Evolutionary conservation across 1,140 invertebrate species (phyloP).

Genomic region (Neodiprion virginianus): DNA sequence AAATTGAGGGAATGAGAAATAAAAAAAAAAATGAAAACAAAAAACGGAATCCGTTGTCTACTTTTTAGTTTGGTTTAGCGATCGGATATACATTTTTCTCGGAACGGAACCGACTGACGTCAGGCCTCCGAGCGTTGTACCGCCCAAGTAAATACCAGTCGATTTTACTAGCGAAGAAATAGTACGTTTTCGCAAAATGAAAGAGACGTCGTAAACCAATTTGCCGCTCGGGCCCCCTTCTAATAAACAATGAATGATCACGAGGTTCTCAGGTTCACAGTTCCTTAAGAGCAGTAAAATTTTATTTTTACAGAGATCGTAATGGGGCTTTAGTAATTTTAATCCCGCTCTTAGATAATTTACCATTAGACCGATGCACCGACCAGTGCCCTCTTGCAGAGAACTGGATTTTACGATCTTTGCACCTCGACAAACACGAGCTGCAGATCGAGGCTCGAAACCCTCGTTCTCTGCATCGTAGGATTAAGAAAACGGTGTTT

Average conservation of each 20-base stretch:
- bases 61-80: too few relatives aligned
- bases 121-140: background rate
- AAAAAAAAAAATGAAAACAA: background rate
- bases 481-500: background rate
- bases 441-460: background rate
- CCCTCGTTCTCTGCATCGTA: background rate
- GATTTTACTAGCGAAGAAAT: background rate
- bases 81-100: background rate
- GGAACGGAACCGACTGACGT: background rate
- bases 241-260: slow-evolving; percentile 4
- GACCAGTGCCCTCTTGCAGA: background rate
- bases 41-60: too few relatives aligned
- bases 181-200: background rate
- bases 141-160: background rate
- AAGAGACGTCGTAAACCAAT: background rate
- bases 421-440: background rate
- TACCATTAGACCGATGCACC: background rate
- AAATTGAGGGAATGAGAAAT: background rate
- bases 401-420: background rate
- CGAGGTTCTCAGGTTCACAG: background rate
- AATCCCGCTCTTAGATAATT: background rate
- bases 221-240: background rate
- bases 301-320: background rate
- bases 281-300: background rate
- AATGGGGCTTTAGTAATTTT: background rate